Evolutionary conservation across 1,140 invertebrate genomes (phyloP), one percentile per base, ranked within the genome.

Genomic region (Philotrypesis tridentata): DNA sequence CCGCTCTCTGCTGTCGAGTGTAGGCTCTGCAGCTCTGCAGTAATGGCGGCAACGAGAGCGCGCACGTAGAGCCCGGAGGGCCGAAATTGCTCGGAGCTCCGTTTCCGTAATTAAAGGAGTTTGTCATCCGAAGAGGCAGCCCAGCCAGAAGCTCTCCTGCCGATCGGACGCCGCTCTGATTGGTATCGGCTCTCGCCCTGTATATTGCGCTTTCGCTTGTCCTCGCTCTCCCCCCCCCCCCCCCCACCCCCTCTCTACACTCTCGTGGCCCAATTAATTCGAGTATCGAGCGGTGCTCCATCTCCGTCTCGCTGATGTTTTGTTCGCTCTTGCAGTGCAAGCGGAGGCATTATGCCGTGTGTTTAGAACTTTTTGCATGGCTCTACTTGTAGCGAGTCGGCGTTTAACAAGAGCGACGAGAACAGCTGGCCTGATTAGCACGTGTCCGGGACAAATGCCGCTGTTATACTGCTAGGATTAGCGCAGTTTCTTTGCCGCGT

Each of bases 91-190:
- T 73, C 27, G 67, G 2, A 60, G 72, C 79, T 81, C 61, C 71
- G 75, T 73, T 83, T 83, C 82, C 76, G 76, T 79, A 83, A 83
- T 83, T 83, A 83, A 83, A 83, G 82, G 82, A 83, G 82, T 79
- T 79, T 79, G 75, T 83, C 81, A 82, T 78, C 76, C 76, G 61
- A 65, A 63, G 81, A 79, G 61, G 33, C 40, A n/a, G 31, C 61
- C 70, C 37, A 29, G n/a, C 8, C 25, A 60, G 71, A 73, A 37
- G 68, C 48, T 55, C 48, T 55, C 48, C 48, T 65, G 67, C 17
- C 33, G 60, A 48, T 33, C 21, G 63, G 23, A 6, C 25, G 21
- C 17, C 4, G 14, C 68, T 25, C 55, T 79, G 76, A 83, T 83
- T 83, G 76, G 76, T 82, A 79, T 82, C 60, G 68, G 70, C 37